Base-by-base conservation (phyloP, 92 coral and sea anemone species). In the Meandrina meandrites region DNA sequence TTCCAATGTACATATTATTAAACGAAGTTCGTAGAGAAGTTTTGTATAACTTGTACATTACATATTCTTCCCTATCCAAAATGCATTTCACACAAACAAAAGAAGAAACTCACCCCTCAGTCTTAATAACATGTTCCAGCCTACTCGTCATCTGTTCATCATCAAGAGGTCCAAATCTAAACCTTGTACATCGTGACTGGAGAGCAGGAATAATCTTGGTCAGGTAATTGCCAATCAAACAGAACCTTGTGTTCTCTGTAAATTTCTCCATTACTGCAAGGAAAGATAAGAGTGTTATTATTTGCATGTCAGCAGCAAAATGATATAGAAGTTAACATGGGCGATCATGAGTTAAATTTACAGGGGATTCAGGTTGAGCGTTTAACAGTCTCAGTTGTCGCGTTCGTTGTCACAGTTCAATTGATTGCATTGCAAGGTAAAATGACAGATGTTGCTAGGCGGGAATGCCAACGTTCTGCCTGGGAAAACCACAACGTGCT, bases 161-260 rank as follows among this genome's bases (percentile, higher is more conserved):
- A 71, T 90, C 94, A 16, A 97, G 91, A 15, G 99, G 99, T 16
- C 99, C 99, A 93, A 97, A 97, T 78, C 99, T 85, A 82, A 97
- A 97, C 79, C 99, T 90, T 42, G 99, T 97, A 68, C 99, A 97
- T 21, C 99, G 94, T 14, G 99, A 97, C 93, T 97, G 99, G 79
- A 97, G 84, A 31, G 99, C 99, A 81, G 99, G 99, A 85, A 97
- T 97, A 18, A 97, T 97, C 80, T 97, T 97, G 79, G 98, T 97
- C 89, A 97, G 82, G 87, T 97, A 97, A 90, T 97, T 97, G 54
- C 99, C 87, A 81, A 97, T 97, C 88, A 97, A 90, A 81, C 99
- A 97, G 90, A 97, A 97, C 79, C 99, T 88, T 35, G 99, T 97
- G 89, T 97, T 97, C 82, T 97, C 99, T 73, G 99, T 97, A 91